phyloP scores from a whole-genome alignment of 2,888 invertebrate species.

The Aspidiotus destructor region DNA sequence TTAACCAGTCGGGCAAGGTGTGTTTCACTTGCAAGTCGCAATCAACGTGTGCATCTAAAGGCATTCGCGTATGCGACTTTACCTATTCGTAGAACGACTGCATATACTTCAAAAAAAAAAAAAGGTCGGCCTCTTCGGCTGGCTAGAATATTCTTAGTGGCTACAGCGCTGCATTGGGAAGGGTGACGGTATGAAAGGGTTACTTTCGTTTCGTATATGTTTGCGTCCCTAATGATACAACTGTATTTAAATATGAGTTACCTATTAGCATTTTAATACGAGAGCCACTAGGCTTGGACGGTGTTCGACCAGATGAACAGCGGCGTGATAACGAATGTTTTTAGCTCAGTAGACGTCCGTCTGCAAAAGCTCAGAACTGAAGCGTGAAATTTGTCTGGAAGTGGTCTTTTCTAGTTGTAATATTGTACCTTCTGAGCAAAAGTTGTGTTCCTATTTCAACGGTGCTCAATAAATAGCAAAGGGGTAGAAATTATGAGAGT shows the following conservation, averaged over 20 bases:
- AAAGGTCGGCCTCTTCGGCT: background rate
- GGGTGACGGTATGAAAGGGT: background rate
- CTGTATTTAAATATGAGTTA: background rate
- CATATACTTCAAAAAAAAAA: background rate
- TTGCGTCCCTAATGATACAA: background rate
- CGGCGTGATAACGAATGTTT: background rate
- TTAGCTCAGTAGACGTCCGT: no score
- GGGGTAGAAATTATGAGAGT: no score
- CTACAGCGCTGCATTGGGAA: background rate
- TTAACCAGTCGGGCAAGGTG: background rate
- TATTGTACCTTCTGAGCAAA: no score
- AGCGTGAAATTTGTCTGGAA: no score
- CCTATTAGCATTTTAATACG: slow-evolving; percentile 1
- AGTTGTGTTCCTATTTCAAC: no score
- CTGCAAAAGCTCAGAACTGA: no score
- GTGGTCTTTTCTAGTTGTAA: no score
- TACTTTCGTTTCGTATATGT: background rate
- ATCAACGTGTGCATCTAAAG: background rate
- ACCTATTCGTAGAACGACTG: background rate
- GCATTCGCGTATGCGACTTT: background rate
- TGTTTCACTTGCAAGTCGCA: background rate
- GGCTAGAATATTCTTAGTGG: background rate
- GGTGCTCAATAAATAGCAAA: no score
- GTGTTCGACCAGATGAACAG: background rate
- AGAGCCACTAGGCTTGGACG: background rate